phyloP scores from a whole-genome alignment of 2,888 invertebrate species.

The Cotesia congregata region DNA sequence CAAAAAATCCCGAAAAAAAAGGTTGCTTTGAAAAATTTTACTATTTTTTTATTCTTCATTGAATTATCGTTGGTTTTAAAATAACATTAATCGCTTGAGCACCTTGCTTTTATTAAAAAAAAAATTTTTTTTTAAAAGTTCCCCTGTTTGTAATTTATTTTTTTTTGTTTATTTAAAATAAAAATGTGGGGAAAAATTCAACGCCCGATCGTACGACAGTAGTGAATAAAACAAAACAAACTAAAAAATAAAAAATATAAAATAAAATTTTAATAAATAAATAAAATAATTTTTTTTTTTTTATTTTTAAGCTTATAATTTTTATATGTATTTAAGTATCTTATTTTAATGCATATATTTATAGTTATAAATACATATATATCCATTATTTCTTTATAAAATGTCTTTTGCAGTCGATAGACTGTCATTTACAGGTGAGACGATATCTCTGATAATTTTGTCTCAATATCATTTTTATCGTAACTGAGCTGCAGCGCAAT shows the following conservation, averaged over 20 bases:
- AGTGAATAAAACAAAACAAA: not conserved
- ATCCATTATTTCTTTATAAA: not conserved
- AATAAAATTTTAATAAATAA: constrained; percentile 23
- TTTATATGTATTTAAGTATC: constrained; percentile 3
- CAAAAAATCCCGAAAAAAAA: too few species aligned
- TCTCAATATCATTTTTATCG: constrained; percentile 11
- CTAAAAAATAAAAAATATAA: not conserved
- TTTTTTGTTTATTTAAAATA: not conserved
- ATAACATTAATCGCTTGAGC: too few species aligned
- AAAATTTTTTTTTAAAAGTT: not conserved
- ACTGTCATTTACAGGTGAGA: not conserved
- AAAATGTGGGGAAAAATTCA: constrained; percentile 4
- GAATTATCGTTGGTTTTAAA: too few species aligned
- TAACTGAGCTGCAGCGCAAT: constrained; percentile 5
- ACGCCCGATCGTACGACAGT: constrained; percentile 32
- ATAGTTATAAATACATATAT: not conserved
- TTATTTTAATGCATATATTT: constrained; percentile 11
- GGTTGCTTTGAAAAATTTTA: too few species aligned
- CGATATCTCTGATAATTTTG: not conserved
- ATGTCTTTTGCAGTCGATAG: not conserved
- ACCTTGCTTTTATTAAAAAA: too few species aligned
- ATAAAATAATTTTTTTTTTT: constrained; percentile 18
- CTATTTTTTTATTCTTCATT: too few species aligned
- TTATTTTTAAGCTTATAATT: not conserved
- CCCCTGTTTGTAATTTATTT: not conserved